phyloP scores from a whole-genome alignment of 2,113 vertebrate species.

The Protobothrops mucrosquamatus region DNA sequence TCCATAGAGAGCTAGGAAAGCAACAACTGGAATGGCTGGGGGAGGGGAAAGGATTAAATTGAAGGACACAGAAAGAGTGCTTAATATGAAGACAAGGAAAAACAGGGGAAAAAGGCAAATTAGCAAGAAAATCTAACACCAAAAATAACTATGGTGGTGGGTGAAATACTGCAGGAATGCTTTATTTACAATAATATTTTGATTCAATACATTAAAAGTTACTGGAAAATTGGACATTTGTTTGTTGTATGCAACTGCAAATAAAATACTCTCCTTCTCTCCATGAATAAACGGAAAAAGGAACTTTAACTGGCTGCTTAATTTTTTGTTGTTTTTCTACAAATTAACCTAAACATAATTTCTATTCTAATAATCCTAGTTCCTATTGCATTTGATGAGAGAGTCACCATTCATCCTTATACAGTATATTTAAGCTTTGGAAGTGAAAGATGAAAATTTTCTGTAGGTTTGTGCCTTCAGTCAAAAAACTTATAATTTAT shows the following conservation, averaged over 20 bases:
- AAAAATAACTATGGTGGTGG: background rate
- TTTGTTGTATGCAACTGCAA: fast-evolving
- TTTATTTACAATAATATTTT: background rate
- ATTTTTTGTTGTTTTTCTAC: background rate
- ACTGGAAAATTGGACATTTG: background rate
- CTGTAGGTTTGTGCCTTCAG: background rate
- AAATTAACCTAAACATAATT: background rate
- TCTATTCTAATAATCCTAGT: background rate
- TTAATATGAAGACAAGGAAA: background rate
- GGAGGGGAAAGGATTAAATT: background rate
- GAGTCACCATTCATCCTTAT: background rate
- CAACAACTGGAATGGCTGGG: background rate
- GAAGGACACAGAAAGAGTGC: background rate
- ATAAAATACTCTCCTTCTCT: fast-evolving
- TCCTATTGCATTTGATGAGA: background rate
- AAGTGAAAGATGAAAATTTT: background rate
- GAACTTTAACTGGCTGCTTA: background rate
- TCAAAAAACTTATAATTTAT: background rate
- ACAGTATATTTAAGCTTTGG: background rate
- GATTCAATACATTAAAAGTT: background rate
- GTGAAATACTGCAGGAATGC: background rate
- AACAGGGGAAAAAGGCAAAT: fast-evolving
- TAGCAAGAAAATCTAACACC: background rate
- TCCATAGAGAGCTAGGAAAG: slow-evolving; percentile 1
- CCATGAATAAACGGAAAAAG: background rate